phyloP scores from a whole-genome alignment of 2,113 vertebrate species.

The Mobula hypostoma region DNA sequence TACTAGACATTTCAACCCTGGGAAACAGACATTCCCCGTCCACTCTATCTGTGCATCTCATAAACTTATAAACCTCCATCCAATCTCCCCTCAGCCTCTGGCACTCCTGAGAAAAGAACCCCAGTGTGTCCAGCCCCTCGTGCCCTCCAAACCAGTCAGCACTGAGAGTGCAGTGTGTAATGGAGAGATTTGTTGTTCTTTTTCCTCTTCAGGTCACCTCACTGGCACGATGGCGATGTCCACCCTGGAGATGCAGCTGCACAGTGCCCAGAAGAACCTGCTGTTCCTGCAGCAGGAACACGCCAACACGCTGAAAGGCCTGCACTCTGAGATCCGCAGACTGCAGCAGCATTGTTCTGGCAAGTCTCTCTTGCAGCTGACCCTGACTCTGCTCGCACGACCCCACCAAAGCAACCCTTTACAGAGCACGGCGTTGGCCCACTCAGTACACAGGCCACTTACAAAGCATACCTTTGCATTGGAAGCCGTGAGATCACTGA shows the following conservation, averaged over 20 bases:
- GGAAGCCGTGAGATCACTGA: not conserved
- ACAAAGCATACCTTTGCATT: not conserved
- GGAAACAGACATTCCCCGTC: too few species aligned
- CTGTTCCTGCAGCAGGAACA: constrained; percentile 92
- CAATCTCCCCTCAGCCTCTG: too few species aligned
- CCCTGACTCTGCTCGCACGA: not conserved
- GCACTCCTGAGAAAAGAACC: too few species aligned
- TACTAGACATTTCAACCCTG: too few species aligned
- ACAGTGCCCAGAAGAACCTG: constrained; percentile 94
- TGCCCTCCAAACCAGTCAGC: too few species aligned
- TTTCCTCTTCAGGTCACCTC: constrained; percentile 43
- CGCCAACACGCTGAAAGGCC: constrained; percentile 77
- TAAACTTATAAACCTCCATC: too few species aligned
- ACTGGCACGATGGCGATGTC: constrained; percentile 73
- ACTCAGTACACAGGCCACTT: not conserved
- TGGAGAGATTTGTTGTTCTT: not conserved
- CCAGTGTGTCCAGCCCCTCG: too few species aligned
- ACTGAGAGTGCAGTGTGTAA: accelerated
- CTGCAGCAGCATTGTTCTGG: constrained; percentile 95
- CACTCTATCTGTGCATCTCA: too few species aligned
- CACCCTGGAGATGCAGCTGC: constrained; percentile 89
- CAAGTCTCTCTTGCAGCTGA: constrained; percentile 43
- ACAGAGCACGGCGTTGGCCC: not conserved
- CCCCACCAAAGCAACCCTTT: not conserved
- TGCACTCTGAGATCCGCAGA: constrained; percentile 82